phyloP scores from a whole-genome alignment of 2,888 invertebrate genomes.

The Plagiodera versicolora region DNA sequence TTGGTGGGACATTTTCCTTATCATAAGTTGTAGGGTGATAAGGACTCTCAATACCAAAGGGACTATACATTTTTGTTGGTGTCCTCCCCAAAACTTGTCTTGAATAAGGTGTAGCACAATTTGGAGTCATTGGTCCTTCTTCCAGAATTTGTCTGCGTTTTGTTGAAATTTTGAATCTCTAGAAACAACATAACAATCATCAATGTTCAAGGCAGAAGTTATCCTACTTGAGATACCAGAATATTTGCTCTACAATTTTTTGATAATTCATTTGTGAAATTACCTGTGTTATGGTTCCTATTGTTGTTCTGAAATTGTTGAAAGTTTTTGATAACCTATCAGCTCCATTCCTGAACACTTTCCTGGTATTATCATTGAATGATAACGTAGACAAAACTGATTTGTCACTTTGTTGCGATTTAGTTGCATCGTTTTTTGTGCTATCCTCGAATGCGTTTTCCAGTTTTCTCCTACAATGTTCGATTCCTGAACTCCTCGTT shows the following conservation, averaged over 20 bases:
- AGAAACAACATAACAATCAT: conserved; percentile 19
- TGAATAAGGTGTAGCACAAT: conserved; percentile 56
- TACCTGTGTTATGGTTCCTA: conserved; percentile 71
- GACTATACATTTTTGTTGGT: conserved; percentile 74
- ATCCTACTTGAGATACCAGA: too few species aligned
- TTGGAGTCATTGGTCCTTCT: conserved; percentile 58
- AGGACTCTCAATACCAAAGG: conserved; percentile 76
- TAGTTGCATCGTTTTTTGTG: conserved; percentile 21
- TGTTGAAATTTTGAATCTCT: conserved; percentile 61
- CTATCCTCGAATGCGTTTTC: conserved; percentile 47
- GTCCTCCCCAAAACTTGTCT: conserved; percentile 63
- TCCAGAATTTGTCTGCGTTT: conserved; percentile 59
- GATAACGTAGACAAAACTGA: conserved; percentile 53
- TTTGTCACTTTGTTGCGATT: conserved; percentile 34
- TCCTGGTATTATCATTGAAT: conserved; percentile 64
- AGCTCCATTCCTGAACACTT: conserved; percentile 66
- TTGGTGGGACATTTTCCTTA: conserved; percentile 38
- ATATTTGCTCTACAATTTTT: too few species aligned
- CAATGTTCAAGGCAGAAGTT: too few species aligned
- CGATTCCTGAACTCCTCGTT: conserved; percentile 33
- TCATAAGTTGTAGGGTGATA: conserved; percentile 40
- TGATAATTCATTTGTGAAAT: too few species aligned
- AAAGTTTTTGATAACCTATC: conserved; percentile 70
- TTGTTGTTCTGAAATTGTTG: conserved; percentile 65
- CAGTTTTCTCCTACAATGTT: conserved; percentile 48